Evolutionary conservation across 2,113 vertebrate genomes (phyloP).

Genomic region (Pelusios castaneus): DNA sequence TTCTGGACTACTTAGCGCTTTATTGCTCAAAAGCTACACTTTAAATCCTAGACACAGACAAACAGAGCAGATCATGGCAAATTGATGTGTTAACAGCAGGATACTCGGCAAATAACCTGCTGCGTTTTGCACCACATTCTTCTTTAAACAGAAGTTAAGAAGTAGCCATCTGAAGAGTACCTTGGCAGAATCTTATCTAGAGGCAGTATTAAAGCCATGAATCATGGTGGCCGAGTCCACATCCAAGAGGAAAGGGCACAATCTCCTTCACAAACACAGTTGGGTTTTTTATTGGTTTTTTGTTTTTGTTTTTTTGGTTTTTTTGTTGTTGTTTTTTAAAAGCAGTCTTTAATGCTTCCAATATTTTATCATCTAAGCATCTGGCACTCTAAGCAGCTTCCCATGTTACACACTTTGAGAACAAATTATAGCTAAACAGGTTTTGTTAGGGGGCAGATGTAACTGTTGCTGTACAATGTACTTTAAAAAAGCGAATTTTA

Average conservation of each 20-base stretch:
- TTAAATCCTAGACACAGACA: not conserved
- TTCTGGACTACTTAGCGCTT: not conserved
- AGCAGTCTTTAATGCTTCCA: constrained; percentile 14
- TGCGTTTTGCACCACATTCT: too few species aligned
- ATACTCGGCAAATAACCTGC: too few species aligned
- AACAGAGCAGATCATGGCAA: not conserved
- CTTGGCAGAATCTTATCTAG: not conserved
- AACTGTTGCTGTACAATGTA: not conserved
- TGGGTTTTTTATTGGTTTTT: too few species aligned
- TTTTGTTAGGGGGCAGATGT: constrained; percentile 16
- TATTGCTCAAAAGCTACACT: not conserved
- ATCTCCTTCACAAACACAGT: not conserved
- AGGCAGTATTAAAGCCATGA: not conserved
- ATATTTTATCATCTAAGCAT: not conserved
- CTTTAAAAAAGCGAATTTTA: not conserved
- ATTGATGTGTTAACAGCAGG: not conserved
- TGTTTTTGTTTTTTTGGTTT: too few species aligned
- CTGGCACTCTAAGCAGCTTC: constrained; percentile 14
- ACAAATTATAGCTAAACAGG: not conserved
- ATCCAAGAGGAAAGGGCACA: not conserved
- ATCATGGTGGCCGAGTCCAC: not conserved
- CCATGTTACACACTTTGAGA: constrained; percentile 10
- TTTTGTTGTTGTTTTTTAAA: too few species aligned
- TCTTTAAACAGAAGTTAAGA: not conserved
- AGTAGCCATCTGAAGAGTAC: not conserved